Evolutionary conservation across 2,797 vertebrate species (phyloP).

Genomic region (Rousettus madagascariensis): DNA sequence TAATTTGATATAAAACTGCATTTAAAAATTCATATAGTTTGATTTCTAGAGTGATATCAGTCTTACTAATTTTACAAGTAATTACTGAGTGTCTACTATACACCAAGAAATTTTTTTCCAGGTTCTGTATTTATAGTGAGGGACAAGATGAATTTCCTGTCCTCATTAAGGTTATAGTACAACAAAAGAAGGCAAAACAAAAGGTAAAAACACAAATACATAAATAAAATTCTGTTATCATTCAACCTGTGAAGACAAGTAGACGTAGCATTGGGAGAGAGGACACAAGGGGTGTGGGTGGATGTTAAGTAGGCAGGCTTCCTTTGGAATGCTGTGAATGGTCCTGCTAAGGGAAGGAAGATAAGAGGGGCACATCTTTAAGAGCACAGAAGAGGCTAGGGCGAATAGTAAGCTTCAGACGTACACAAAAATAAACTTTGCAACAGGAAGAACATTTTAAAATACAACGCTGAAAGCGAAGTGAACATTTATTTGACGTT

Average conservation of each 20-base stretch:
- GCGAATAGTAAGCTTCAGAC: neutral
- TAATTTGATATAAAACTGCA: neutral
- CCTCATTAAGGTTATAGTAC: neutral
- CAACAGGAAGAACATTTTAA: neutral
- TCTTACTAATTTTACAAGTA: neutral
- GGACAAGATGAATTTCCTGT: neutral
- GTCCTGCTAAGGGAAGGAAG: too few species aligned
- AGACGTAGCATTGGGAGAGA: neutral
- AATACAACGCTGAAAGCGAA: neutral
- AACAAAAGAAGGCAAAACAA: neutral
- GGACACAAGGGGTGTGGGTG: neutral
- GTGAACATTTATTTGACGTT: neutral
- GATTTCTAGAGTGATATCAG: neutral
- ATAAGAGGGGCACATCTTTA: fast-evolving
- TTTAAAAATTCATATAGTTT: neutral
- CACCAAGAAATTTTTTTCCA: neutral
- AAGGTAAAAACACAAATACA: neutral
- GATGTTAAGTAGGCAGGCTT: neutral
- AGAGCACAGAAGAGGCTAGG: neutral
- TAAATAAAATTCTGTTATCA: neutral
- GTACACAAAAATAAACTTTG: neutral
- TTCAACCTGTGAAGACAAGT: neutral
- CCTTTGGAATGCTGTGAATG: neutral
- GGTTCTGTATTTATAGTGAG: neutral
- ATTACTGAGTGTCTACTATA: neutral